Percentiles rank a stretch among this genome's conserved stretches.
Conservation (phyloP, 2,113 vertebrate species). For the Furnarius figulus region DNA sequence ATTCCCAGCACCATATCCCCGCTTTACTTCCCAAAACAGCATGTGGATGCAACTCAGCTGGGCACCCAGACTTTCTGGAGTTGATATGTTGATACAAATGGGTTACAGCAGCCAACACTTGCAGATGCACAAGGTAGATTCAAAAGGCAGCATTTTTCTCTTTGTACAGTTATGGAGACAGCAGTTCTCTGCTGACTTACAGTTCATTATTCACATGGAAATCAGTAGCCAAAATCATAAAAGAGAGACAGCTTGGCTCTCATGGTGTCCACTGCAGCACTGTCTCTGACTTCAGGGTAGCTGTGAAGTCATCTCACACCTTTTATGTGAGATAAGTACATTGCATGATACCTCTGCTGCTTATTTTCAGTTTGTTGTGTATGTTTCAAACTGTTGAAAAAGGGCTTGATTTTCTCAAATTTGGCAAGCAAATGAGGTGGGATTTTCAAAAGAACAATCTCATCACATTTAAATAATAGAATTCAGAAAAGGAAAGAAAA, state of each 20-base stretch:
- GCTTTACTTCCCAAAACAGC: neutral
- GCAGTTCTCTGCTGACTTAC: neutral
- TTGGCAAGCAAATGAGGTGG: neutral
- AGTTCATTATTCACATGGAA: neutral
- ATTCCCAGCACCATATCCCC: neutral
- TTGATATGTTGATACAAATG: neutral
- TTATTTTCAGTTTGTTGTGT: neutral
- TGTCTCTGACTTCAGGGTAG: neutral
- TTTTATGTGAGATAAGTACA: neutral
- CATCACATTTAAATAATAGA: neutral
- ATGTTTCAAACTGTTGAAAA: neutral
- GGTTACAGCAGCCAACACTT: neutral
- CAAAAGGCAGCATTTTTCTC: neutral
- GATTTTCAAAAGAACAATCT: neutral
- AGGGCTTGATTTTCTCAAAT: neutral
- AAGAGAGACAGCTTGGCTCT: neutral
- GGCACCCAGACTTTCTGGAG: neutral
- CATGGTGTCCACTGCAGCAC: neutral
- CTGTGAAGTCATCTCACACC: neutral
- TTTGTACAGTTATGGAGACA: neutral
- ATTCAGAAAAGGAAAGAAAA: neutral
- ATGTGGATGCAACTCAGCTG: neutral
- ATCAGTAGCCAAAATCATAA: neutral
- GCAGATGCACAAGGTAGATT: neutral
- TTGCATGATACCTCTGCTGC: neutral